phyloP scores from a whole-genome alignment of 2,797 vertebrate species.

The Megaceryle alcyon region DNA sequence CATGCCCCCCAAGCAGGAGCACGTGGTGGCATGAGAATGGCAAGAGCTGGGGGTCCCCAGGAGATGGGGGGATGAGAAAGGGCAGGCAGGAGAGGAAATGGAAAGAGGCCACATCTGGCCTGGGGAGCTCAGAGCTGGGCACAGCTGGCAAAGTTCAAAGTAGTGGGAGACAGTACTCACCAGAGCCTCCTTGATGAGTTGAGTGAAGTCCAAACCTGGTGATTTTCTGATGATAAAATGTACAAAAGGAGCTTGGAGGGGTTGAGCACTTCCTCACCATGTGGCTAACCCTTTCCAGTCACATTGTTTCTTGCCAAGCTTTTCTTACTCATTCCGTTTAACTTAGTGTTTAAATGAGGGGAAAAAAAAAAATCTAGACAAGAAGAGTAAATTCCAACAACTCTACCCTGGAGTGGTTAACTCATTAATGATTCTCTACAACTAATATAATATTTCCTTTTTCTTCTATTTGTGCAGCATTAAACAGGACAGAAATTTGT shows the following conservation, averaged over 20 bases:
- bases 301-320: not conserved
- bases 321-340: not conserved
- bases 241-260: not conserved
- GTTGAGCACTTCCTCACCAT: not conserved
- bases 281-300: not conserved
- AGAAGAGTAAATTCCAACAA: not conserved
- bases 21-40: not conserved
- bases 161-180: not conserved
- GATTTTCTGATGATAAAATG: not conserved
- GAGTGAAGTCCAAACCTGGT: not conserved
- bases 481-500: not conserved
- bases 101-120: not conserved
- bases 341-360: not conserved
- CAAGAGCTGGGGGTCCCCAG: not conserved
- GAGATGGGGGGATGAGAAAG: not conserved
- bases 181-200: accelerated
- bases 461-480: not conserved
- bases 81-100: not conserved
- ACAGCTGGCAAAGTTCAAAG: not conserved
- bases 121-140: not conserved
- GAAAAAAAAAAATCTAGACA: not conserved
- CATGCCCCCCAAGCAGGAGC: not conserved
- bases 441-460: not conserved
- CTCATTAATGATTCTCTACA: accelerated
- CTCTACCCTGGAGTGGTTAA: not conserved